Evolutionary conservation across 1,140 invertebrate genomes (phyloP), one percentile per base, ranked within the genome.

Genomic region (Drosophila baimaii): DNA sequence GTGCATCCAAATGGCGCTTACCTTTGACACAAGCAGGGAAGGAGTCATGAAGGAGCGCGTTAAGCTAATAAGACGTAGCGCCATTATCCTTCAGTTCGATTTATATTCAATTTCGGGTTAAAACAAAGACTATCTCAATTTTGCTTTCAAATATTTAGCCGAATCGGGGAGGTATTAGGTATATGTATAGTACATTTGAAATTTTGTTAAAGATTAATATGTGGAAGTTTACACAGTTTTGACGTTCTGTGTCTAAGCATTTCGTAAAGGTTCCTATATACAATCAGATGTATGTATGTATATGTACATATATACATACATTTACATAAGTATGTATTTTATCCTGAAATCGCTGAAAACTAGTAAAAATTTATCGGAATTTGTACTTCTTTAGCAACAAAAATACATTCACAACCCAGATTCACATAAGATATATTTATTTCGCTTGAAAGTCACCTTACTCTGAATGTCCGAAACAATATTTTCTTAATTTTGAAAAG

Each of bases 41-140:
- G 55, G 1, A 37, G 29, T 9, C n/a, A n/a, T n/a, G n/a, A n/a
- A n/a, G n/a, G n/a, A n/a, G 19, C 46, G 31, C 9, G 21, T 39
- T 13, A 19, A 8, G 25, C 21, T 29, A 10, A 37, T 15, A 17
- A 77, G 31, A 55, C 72, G 63, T 41, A 59, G 27, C n/a, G 73
- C 73, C 73, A 77, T 77, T 59, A 12, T n/a, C 15, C 9, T 23
- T 10, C 15, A 31, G 17, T 39, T 5, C 12, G 21, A n/a, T 13
- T 31, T 2, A 13, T 7, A 13, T 3, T 35, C 12, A 19, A 37
- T 64, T 64, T 29, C n/a, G n/a, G 17, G 49, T 9, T 31, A 27
- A 25, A 52, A 35, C 5, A 52, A 17, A 6, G 1, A 19, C 8
- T n/a, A 21, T 23, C 13, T 5, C 2, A 55, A 69, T 54, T 68